These are phyloP conservation scores for Gnatocerus cornutus DNA, from an alignment of 2,888 invertebrate genomes.

Conservation along the genomic window DNA sequence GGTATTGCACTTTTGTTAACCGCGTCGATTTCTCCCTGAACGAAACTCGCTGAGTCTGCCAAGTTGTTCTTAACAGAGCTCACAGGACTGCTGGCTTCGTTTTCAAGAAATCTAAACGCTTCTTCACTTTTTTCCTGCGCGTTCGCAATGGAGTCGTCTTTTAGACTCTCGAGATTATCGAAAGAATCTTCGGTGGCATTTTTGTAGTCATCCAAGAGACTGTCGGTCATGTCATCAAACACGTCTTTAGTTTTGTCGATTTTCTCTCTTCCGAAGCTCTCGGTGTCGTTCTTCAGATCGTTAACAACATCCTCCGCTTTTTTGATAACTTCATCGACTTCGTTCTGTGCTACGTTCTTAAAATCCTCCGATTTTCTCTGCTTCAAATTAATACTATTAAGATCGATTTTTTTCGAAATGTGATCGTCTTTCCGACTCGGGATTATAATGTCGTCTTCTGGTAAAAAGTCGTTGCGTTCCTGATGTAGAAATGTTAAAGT, in stretches of 20 bases:
- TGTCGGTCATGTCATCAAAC: slow-evolving; percentile 62
- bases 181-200: slow-evolving; percentile 68
- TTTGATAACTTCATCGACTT: slow-evolving; percentile 65
- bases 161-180: slow-evolving; percentile 65
- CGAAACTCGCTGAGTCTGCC: slow-evolving; percentile 16
- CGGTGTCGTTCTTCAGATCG: slow-evolving; percentile 69
- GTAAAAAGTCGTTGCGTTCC: slow-evolving; percentile 70
- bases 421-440: slow-evolving; percentile 69
- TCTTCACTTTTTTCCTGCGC: slow-evolving; percentile 68
- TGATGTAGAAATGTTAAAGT: slow-evolving; percentile 70
- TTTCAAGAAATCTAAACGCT: slow-evolving; percentile 69
- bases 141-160: slow-evolving; percentile 66
- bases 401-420: slow-evolving; percentile 65
- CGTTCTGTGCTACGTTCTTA: slow-evolving; percentile 58
- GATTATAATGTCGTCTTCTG: slow-evolving; percentile 69
- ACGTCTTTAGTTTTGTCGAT: slow-evolving; percentile 3
- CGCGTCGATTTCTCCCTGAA: slow-evolving; percentile 8
- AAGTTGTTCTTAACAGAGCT: slow-evolving; percentile 27
- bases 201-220: slow-evolving; percentile 65
- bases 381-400: slow-evolving; percentile 62
- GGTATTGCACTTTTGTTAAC: slow-evolving; percentile 64
- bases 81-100: slow-evolving; percentile 65
- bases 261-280: slow-evolving; percentile 49
- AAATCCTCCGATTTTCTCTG: slow-evolving; percentile 57
- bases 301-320: slow-evolving; percentile 67